These are phyloP conservation scores for Neoascia interrupta DNA, from an alignment of 2,888 invertebrate genomes.

Conservation along the genomic window DNA sequence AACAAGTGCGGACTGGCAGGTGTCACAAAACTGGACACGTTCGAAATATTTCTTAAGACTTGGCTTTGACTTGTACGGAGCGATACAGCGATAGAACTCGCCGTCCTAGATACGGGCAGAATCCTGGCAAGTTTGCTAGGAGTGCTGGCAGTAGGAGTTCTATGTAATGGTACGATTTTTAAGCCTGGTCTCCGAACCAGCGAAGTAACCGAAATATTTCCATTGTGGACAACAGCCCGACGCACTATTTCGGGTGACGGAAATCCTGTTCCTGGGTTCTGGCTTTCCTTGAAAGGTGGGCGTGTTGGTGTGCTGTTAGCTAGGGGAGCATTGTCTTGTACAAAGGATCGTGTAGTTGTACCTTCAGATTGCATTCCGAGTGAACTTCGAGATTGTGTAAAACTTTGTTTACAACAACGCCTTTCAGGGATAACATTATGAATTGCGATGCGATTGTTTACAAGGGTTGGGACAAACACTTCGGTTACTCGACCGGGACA, in stretches of 20 bases:
- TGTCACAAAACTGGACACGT: neutral
- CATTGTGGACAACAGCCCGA: constrained; percentile 28
- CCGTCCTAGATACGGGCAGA: neutral
- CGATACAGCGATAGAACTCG: neutral
- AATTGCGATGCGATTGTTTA: constrained; percentile 74
- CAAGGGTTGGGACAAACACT: constrained; percentile 75
- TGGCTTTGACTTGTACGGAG: constrained; percentile 18
- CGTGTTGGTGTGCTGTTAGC: constrained; percentile 60
- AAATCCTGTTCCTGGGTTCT: neutral
- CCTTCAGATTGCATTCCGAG: neutral
- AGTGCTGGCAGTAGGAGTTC: constrained; percentile 28
- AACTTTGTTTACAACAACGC: constrained; percentile 71
- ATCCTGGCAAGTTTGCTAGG: constrained; percentile 56
- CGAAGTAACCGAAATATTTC: neutral
- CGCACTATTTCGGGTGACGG: constrained; percentile 69
- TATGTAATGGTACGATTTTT: constrained; percentile 58
- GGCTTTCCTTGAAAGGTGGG: neutral
- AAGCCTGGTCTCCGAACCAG: neutral
- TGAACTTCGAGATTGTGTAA: neutral
- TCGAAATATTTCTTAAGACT: constrained; percentile 23
- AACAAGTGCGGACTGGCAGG: neutral
- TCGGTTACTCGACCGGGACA: constrained; percentile 74
- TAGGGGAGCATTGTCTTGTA: constrained; percentile 19
- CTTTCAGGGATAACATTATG: constrained; percentile 74
- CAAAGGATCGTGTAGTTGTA: neutral